Conservation (phyloP, 2,113 vertebrate species). For the Neotoma lepida region DNA sequence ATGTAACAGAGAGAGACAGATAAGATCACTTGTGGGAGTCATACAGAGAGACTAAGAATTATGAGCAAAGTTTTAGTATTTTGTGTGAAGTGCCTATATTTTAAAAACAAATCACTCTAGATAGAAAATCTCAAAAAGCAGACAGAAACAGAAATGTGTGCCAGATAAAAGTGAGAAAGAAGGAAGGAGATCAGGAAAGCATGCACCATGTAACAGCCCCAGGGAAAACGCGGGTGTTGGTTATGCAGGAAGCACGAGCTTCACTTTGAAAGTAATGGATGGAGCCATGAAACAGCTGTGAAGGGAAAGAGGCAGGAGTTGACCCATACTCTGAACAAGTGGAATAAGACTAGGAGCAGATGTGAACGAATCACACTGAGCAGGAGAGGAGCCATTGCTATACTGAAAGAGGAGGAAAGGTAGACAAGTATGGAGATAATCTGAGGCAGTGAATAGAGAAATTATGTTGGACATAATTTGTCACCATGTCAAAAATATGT, state of each 20-base stretch:
- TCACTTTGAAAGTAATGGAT: neutral
- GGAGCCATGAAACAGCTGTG: neutral
- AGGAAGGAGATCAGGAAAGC: neutral
- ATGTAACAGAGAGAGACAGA: neutral
- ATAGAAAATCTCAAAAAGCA: neutral
- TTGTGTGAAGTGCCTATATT: neutral
- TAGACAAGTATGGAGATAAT: neutral
- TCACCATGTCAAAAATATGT: neutral
- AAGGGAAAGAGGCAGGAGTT: neutral
- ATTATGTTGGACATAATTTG: neutral
- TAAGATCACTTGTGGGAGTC: neutral
- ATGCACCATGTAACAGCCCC: neutral
- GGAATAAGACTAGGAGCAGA: neutral
- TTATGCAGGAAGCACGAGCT: neutral
- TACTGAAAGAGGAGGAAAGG: neutral
- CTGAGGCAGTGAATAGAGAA: neutral
- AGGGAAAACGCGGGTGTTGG: neutral
- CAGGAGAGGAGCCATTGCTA: neutral
- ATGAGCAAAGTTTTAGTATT: neutral
- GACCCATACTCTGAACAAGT: neutral
- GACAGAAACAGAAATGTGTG: neutral
- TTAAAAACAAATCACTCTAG: neutral
- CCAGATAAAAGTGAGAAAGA: neutral
- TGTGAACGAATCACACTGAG: neutral
- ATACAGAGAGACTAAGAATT: neutral